A percentile compares a stretch with the other conserved stretches of the same genome.
Conservation (phyloP, 2,797 vertebrate genomes). For the Liasis olivaceus region DNA sequence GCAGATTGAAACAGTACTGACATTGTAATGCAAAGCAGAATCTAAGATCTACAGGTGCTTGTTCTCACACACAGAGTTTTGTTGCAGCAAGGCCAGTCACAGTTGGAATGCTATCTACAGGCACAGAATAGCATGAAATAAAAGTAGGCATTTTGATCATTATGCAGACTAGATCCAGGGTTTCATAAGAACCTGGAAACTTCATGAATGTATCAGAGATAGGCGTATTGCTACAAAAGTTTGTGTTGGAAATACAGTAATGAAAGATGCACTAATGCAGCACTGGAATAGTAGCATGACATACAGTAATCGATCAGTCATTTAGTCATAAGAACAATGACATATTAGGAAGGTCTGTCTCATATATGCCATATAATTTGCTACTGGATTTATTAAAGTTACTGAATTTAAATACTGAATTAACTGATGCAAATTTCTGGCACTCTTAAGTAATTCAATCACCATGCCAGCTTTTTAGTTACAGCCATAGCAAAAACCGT, state of each 20-base stretch:
- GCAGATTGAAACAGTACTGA: background rate
- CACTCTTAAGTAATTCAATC: background rate
- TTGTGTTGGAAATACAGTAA: background rate
- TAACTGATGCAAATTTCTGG: background rate
- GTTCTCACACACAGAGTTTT: background rate
- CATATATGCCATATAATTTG: background rate
- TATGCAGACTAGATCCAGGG: background rate
- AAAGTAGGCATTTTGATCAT: background rate
- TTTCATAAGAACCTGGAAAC: background rate
- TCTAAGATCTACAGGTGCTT: background rate
- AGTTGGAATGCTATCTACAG: constrained; percentile 1
- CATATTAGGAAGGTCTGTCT: background rate
- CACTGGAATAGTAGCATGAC: background rate
- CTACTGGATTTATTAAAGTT: background rate
- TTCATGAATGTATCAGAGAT: background rate
- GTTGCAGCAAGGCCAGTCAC: background rate
- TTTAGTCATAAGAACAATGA: background rate
- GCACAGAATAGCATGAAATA: background rate
- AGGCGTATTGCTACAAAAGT: too few relatives aligned
- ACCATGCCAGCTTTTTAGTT: background rate
- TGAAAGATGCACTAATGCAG: background rate
- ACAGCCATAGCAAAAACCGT: background rate
- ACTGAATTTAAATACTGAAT: background rate
- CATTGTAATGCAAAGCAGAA: background rate
- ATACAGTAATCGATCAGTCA: background rate